phyloP scores from a whole-genome alignment of 2,797 vertebrate genomes.

The Sarcoramphus papa region DNA sequence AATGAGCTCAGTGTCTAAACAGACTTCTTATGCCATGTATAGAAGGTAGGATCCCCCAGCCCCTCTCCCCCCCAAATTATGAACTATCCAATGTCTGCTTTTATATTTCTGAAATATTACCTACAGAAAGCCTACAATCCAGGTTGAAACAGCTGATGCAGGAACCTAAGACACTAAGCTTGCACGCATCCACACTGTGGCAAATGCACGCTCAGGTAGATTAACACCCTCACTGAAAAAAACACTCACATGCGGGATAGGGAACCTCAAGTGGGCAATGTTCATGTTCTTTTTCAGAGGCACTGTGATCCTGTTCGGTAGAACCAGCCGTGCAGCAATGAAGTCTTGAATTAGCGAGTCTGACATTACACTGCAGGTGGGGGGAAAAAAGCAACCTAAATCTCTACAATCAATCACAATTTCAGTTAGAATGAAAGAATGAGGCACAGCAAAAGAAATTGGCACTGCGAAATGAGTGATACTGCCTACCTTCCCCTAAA shows the following conservation, averaged over 20 bases:
- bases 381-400: not conserved
- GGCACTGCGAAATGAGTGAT: not conserved
- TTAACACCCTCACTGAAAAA: not conserved
- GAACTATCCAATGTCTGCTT: not conserved
- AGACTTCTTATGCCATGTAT: not conserved
- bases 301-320: constrained; percentile 92
- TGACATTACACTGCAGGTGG: constrained; percentile 80
- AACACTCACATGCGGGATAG: constrained; percentile 85
- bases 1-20: not conserved
- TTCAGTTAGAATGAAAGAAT: not conserved
- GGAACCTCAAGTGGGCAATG: constrained; percentile 87
- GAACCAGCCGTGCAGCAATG: constrained; percentile 87
- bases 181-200: not conserved
- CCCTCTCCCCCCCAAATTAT: accelerated
- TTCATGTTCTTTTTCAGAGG: constrained; percentile 90
- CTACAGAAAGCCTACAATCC: not conserved
- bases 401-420: not conserved
- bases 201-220: not conserved
- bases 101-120: not conserved
- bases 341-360: constrained; percentile 86
- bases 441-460: not conserved
- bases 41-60: not conserved
- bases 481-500: not conserved
- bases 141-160: not conserved
- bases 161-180: not conserved